Evolutionary conservation across 2,113 vertebrate genomes (phyloP).

Genomic region (Puntigrus tetrazona): DNA sequence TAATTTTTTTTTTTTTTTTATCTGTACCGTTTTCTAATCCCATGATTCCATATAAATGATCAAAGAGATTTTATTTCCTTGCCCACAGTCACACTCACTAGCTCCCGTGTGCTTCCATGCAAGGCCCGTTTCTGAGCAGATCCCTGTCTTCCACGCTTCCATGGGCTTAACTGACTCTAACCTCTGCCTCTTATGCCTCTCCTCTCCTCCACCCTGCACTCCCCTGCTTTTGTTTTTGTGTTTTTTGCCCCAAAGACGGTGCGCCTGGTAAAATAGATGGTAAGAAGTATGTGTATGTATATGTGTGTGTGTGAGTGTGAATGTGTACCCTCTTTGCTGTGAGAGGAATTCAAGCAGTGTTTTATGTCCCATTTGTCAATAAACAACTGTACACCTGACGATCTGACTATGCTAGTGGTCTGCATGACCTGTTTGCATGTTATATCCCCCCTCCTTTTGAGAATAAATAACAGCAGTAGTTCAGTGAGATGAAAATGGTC

Average conservation of each 20-base stretch:
- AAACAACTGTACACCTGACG: conserved; percentile 3
- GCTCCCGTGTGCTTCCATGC: conserved; percentile 24
- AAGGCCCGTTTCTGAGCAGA: conserved; percentile 46
- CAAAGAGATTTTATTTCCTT: conserved; percentile 10
- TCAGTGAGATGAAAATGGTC: background rate
- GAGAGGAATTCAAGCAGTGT: conserved; percentile 27
- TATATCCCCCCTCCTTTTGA: background rate
- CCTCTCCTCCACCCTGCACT: conserved; percentile 80
- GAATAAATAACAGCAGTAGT: conserved; percentile 20
- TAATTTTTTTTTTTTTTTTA: conserved; percentile 17
- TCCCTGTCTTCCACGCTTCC: conserved; percentile 50
- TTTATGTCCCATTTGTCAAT: conserved; percentile 31
- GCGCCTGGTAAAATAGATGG: conserved; percentile 92
- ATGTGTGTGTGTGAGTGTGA: conserved; percentile 62
- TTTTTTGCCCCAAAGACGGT: conserved; percentile 93
- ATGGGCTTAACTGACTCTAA: conserved; percentile 57
- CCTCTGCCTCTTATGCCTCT: conserved; percentile 73
- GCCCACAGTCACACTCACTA: conserved; percentile 32
- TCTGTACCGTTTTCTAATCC: conserved; percentile 6
- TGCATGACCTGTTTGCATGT: conserved; percentile 59
- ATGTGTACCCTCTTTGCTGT: conserved; percentile 10
- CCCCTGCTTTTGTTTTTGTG: conserved; percentile 76
- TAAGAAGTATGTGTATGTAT: conserved; percentile 86
- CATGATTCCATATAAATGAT: background rate
- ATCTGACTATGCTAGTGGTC: background rate